Evolutionary conservation across 2,888 invertebrate species (phyloP).

Genomic region (Drosophila infuscata): DNA sequence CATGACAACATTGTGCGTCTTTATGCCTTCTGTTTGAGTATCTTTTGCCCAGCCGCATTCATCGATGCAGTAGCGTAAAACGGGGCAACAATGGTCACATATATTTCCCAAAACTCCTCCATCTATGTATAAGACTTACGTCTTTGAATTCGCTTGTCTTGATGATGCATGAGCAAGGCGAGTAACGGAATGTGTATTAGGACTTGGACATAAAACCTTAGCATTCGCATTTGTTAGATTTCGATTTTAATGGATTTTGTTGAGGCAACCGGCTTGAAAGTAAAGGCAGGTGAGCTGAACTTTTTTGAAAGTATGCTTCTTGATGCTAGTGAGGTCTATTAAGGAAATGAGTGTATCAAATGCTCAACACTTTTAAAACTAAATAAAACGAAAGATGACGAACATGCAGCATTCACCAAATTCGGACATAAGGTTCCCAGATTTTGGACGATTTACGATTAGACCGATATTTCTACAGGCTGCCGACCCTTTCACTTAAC

Average conservation of each 20-base stretch:
- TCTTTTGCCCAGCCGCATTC: slow-evolving; percentile 14
- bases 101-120: slow-evolving; percentile 71
- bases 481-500: slow-evolving; percentile 71
- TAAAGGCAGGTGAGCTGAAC: slow-evolving; percentile 31
- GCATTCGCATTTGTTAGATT: slow-evolving; percentile 8
- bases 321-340: not conserved
- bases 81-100: slow-evolving; percentile 71
- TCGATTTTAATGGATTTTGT: slow-evolving; percentile 22
- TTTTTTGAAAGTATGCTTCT: slow-evolving; percentile 18
- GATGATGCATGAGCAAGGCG: slow-evolving; percentile 64
- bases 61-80: slow-evolving; percentile 56
- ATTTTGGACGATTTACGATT: slow-evolving; percentile 32
- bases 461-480: slow-evolving; percentile 51
- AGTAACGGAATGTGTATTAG: slow-evolving; percentile 56
- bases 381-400: slow-evolving; percentile 58
- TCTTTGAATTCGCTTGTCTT: slow-evolving; percentile 13
- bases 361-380: not conserved
- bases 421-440: slow-evolving; percentile 27
- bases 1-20: slow-evolving; percentile 66
- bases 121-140: slow-evolving; percentile 31
- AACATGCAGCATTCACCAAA: slow-evolving; percentile 43
- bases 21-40: slow-evolving; percentile 49
- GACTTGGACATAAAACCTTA: slow-evolving; percentile 14
- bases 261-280: too few relatives aligned
- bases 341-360: slow-evolving; percentile 10